Percentiles rank a stretch among this genome's conserved stretches.
Evolutionary conservation across 2,797 vertebrate species (phyloP).

Genomic region (Crax fasciolata): DNA sequence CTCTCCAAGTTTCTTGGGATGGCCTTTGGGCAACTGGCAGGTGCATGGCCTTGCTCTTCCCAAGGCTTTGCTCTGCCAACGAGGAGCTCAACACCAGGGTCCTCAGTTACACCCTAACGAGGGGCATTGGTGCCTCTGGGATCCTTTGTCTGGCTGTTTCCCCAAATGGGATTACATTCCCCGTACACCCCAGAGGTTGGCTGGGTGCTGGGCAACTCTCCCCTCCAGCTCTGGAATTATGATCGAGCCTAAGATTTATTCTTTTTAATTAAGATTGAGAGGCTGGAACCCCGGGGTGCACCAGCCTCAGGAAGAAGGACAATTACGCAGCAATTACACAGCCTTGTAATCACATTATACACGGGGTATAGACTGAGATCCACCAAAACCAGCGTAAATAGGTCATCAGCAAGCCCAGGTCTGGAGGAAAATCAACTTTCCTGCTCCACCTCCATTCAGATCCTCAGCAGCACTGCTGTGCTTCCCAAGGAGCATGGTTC

Average conservation of each 20-base stretch:
- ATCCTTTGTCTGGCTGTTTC: not conserved
- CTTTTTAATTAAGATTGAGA: slow-evolving; percentile 64
- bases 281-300: slow-evolving; percentile 39
- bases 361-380: slow-evolving; percentile 1
- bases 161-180: not conserved
- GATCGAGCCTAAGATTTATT: not conserved
- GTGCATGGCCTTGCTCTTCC: not conserved
- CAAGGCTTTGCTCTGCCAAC: not conserved
- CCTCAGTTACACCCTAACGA: not conserved
- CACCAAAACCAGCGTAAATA: slow-evolving; percentile 30
- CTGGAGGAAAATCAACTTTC: not conserved
- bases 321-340: slow-evolving; percentile 59
- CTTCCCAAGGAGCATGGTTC: not conserved
- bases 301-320: slow-evolving; percentile 45
- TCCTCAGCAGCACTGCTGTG: rapidly evolving
- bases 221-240: not conserved
- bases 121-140: not conserved
- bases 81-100: not conserved
- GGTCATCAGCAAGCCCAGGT: not conserved
- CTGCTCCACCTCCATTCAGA: not conserved
- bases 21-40: not conserved
- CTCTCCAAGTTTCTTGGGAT: slow-evolving; percentile 52
- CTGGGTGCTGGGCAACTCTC: not conserved
- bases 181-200: not conserved
- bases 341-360: slow-evolving; percentile 55